Conservation (phyloP, 2,888 invertebrate species). For the Scotopteryx bipunctaria region DNA sequence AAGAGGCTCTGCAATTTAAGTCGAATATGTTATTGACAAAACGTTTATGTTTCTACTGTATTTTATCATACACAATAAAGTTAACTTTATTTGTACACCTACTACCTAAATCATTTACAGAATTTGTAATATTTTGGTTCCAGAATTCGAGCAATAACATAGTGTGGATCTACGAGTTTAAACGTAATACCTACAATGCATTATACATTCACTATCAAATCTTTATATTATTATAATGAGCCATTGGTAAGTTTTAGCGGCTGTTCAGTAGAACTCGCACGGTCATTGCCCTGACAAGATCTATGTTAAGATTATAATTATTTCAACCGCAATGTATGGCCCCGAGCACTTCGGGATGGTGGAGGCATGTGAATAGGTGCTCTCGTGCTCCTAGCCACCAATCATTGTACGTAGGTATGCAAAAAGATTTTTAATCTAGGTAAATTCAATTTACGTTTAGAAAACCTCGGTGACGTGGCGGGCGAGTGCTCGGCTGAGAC, state of each 20-base stretch:
- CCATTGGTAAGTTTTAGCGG: conserved; percentile 15
- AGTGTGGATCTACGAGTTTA: background rate
- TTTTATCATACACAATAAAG: background rate
- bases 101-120: too few species aligned
- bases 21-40: conserved; percentile 18
- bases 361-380: conserved; percentile 52
- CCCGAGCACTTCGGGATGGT: conserved; percentile 60
- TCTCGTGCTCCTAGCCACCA: conserved; percentile 27
- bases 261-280: conserved; percentile 51
- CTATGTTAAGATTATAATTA: conserved; percentile 80
- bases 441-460: conserved; percentile 8
- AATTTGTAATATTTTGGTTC: too few species aligned
- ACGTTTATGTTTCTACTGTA: background rate
- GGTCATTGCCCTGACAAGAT: conserved; percentile 74
- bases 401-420: conserved; percentile 39
- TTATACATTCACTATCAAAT: conserved; percentile 3
- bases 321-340: conserved; percentile 73
- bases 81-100: background rate
- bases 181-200: background rate
- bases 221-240: conserved; percentile 1
- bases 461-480: too few species aligned
- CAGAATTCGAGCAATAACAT: too few species aligned
- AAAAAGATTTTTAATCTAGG: conserved; percentile 26
- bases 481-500: too few species aligned
- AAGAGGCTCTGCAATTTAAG: conserved; percentile 18